Conservation (phyloP, 2,113 vertebrate species). For the Ceyx cyanopectus region DNA sequence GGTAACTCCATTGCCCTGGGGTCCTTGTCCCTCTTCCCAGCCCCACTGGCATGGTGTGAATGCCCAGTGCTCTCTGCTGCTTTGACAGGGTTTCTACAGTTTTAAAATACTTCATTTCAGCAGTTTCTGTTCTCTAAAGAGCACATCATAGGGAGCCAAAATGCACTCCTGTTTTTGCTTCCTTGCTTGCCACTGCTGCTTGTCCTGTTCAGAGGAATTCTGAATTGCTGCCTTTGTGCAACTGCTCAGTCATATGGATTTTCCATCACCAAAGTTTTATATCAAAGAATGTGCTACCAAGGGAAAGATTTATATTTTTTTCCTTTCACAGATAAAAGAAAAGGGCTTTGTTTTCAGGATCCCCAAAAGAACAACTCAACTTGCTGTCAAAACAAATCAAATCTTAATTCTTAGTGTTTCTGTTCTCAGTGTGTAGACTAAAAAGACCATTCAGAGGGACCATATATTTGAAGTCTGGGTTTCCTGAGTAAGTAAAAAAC, state of each 20-base stretch:
- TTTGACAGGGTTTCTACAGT: neutral
- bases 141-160: neutral
- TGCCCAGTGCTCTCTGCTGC: neutral
- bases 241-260: neutral
- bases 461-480: neutral
- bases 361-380: neutral
- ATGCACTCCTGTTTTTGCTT: neutral
- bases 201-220: neutral
- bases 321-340: neutral
- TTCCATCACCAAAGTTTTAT: slow-evolving; percentile 22
- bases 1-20: too few relatives aligned
- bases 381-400: neutral
- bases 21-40: neutral
- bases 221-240: slow-evolving; percentile 6
- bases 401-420: neutral
- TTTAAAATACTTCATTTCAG: neutral
- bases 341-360: slow-evolving; percentile 29
- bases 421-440: neutral
- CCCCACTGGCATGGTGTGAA: neutral
- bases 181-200: neutral
- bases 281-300: slow-evolving; percentile 8
- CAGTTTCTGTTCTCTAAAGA: neutral
- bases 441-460: neutral
- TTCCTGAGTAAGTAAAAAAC: neutral
- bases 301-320: neutral